phyloP scores from a whole-genome alignment of 2,888 invertebrate species.

The Phorcus lineatus region DNA sequence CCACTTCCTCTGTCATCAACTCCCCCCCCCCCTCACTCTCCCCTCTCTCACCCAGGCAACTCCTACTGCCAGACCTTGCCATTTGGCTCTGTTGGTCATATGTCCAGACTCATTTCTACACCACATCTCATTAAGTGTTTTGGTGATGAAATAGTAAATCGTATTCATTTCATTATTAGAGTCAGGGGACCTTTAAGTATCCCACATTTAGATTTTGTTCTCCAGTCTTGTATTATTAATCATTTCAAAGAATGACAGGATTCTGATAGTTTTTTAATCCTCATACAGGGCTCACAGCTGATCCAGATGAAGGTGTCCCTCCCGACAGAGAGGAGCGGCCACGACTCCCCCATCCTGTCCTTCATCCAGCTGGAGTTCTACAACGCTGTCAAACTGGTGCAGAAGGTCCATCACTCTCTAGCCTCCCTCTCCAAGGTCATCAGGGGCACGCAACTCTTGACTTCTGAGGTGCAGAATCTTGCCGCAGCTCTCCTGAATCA shows the following conservation, averaged over 20 bases:
- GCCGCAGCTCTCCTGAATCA: slow-evolving; percentile 78
- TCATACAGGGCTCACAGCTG: slow-evolving; percentile 68
- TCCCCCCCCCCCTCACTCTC: too few species aligned
- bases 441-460: slow-evolving; percentile 79
- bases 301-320: slow-evolving; percentile 71
- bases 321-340: slow-evolving; percentile 68
- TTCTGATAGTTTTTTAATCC: neutral
- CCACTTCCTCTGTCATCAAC: too few species aligned
- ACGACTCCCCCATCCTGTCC: slow-evolving; percentile 78
- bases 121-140: too few species aligned
- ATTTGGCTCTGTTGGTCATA: too few species aligned
- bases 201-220: too few species aligned
- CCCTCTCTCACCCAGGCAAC: too few species aligned
- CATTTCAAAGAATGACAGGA: neutral
- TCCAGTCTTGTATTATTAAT: too few species aligned
- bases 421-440: slow-evolving; percentile 81
- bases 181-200: too few species aligned
- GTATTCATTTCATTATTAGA: too few species aligned
- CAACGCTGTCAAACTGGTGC: slow-evolving; percentile 80
- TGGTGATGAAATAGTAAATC: too few species aligned
- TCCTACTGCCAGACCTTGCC: too few species aligned
- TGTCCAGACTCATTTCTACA: too few species aligned
- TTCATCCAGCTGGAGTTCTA: slow-evolving; percentile 82
- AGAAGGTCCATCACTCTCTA: slow-evolving; percentile 80
- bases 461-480: slow-evolving; percentile 76